These are phyloP conservation scores for Polyploca ridens DNA, from an alignment of 2,888 invertebrate species.

Conservation along the genomic window DNA sequence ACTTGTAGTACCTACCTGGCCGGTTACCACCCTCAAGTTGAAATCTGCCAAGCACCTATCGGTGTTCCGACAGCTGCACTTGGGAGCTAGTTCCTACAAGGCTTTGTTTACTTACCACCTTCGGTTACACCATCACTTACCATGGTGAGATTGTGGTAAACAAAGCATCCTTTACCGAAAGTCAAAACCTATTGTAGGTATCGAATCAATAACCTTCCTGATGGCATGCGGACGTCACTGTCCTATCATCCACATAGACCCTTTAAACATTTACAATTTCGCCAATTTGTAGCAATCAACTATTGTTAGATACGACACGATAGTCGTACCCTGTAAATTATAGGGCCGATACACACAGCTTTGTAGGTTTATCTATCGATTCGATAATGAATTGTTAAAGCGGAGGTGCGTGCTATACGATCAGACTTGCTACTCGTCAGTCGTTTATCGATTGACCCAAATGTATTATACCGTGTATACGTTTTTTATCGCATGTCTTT, in stretches of 20 bases:
- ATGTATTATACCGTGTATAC: slow-evolving; percentile 43
- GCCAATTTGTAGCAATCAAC: not conserved
- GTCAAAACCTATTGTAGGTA: too few relatives aligned
- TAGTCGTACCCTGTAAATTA: slow-evolving; percentile 3
- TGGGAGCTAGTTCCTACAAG: too few relatives aligned
- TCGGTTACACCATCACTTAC: too few relatives aligned
- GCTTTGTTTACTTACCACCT: too few relatives aligned
- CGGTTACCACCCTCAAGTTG: too few relatives aligned
- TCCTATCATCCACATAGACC: not conserved
- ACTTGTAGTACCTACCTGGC: too few relatives aligned
- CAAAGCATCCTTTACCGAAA: too few relatives aligned
- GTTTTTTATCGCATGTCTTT: slow-evolving; percentile 29
- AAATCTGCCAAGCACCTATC: too few relatives aligned
- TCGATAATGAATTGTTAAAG: slow-evolving; percentile 47
- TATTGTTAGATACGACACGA: not conserved
- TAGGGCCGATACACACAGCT: slow-evolving; percentile 18
- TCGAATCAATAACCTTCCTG: too few relatives aligned
- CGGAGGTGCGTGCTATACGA: slow-evolving; percentile 50
- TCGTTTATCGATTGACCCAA: slow-evolving; percentile 76
- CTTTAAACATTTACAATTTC: not conserved
- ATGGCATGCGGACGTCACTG: not conserved
- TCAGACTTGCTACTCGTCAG: slow-evolving; percentile 49
- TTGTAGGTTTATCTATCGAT: slow-evolving; percentile 38
- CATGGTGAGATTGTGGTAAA: too few relatives aligned
- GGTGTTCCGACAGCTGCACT: too few relatives aligned